These are phyloP conservation scores for Falco columbarius DNA, from an alignment of 2,797 vertebrate species.

Conservation along the genomic window DNA sequence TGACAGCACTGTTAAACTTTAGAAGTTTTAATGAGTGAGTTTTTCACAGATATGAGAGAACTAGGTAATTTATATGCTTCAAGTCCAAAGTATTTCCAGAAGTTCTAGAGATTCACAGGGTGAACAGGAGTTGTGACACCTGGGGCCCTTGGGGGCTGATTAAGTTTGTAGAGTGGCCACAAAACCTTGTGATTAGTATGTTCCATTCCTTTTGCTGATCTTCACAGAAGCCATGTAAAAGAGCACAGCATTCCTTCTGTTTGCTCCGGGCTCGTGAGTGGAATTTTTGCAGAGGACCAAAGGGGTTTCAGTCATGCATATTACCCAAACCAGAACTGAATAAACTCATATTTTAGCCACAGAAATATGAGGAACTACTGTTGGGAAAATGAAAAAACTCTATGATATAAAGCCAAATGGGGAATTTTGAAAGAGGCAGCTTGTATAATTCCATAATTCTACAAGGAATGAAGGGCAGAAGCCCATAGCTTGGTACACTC, in stretches of 20 bases:
- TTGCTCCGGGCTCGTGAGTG: neutral
- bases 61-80: neutral
- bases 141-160: neutral
- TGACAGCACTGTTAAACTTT: constrained; percentile 23
- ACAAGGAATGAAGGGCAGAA: neutral
- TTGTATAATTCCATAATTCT: neutral
- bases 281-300: neutral
- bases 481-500: neutral
- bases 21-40: neutral
- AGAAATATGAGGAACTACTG: neutral
- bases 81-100: neutral
- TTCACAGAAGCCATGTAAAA: neutral
- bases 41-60: neutral
- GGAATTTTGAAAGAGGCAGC: neutral
- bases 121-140: neutral
- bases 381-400: neutral
- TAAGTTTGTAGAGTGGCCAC: neutral
- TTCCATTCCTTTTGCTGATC: neutral
- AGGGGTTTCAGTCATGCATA: neutral
- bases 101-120: neutral
- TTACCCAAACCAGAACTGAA: neutral
- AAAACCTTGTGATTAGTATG: neutral
- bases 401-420: neutral
- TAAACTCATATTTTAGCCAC: neutral
- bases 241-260: neutral